A percentile compares a stretch with the other conserved stretches of the same genome.
phyloP scores from a whole-genome alignment of 2,113 vertebrate species.

The Cryptotis parvus region DNA sequence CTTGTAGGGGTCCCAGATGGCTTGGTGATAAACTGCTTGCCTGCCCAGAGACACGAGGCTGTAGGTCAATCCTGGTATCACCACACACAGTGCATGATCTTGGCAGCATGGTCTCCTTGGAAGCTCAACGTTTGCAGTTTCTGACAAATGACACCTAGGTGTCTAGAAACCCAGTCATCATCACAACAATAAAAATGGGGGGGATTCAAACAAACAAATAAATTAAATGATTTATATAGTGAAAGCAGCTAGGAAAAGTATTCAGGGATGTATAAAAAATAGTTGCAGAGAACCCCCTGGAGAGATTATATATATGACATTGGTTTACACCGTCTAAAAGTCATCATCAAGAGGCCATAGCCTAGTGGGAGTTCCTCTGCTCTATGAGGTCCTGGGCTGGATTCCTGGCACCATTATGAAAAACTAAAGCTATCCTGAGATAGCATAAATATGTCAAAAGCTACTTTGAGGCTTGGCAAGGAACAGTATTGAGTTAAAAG shows the following conservation, averaged over 20 bases:
- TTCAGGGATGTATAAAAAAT: background rate
- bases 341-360: background rate
- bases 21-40: too few species aligned
- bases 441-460: constrained; percentile 55
- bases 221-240: too few species aligned
- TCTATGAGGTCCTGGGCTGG: constrained; percentile 3
- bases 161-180: background rate
- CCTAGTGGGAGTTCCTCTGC: background rate
- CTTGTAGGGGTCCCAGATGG: too few species aligned
- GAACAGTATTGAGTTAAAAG: constrained; percentile 65
- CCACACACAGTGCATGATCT: too few species aligned
- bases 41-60: too few species aligned
- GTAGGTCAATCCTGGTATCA: too few species aligned
- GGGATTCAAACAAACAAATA: background rate
- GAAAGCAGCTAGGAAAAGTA: too few species aligned
- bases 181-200: background rate
- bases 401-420: background rate
- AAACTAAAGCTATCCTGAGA: constrained; percentile 38
- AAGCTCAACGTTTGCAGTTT: too few species aligned
- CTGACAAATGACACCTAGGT: too few species aligned
- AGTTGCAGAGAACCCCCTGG: background rate
- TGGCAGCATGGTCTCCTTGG: too few species aligned
- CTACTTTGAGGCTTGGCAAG: constrained; percentile 57
- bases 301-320: background rate
- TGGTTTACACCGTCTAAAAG: background rate